Percentiles rank a stretch among this genome's conserved stretches.
These are phyloP conservation scores for Typhlichthys eigenmanni DNA, from an alignment of 2,797 vertebrate genomes.

Conservation along the genomic window DNA sequence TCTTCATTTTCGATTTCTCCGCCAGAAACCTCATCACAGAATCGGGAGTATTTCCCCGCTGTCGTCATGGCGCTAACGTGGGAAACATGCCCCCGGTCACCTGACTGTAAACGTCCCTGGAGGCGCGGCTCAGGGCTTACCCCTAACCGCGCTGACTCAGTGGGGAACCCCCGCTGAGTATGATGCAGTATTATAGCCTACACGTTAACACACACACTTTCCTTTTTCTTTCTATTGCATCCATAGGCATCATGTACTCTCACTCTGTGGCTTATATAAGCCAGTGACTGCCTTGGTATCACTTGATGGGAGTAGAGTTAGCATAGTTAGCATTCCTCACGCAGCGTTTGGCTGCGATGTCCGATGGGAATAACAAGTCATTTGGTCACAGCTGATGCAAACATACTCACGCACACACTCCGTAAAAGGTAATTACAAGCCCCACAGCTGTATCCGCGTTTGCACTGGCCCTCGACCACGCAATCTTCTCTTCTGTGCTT, in stretches of 20 bases:
- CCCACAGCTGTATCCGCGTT: background rate
- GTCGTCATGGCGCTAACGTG: slow-evolving; percentile 13
- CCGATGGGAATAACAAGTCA: slow-evolving; percentile 32
- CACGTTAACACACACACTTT: background rate
- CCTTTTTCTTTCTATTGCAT: slow-evolving; percentile 1
- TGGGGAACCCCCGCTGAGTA: slow-evolving; percentile 36
- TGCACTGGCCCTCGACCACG: background rate
- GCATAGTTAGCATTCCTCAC: too few relatives aligned
- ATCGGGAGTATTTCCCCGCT: slow-evolving; percentile 55
- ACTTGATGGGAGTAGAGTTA: too few relatives aligned
- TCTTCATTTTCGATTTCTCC: background rate
- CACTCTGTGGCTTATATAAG: too few relatives aligned
- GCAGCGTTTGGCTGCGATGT: slow-evolving; percentile 23
- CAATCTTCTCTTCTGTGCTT: background rate
- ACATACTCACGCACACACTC: slow-evolving; percentile 49
- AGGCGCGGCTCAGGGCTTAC: slow-evolving; percentile 56
- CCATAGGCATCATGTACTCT: slow-evolving; percentile 33
- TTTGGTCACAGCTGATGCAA: slow-evolving; percentile 48
- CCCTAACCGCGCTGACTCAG: slow-evolving; percentile 56
- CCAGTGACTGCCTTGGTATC: too few relatives aligned
- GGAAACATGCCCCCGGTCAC: slow-evolving; percentile 54
- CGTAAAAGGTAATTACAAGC: slow-evolving; percentile 52
- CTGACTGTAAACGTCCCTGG: slow-evolving; percentile 50
- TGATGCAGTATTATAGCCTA: background rate
- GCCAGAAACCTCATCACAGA: slow-evolving; percentile 37